Evolutionary conservation across 2,113 vertebrate species (phyloP).

Genomic region (Deroptyus accipitrinus): DNA sequence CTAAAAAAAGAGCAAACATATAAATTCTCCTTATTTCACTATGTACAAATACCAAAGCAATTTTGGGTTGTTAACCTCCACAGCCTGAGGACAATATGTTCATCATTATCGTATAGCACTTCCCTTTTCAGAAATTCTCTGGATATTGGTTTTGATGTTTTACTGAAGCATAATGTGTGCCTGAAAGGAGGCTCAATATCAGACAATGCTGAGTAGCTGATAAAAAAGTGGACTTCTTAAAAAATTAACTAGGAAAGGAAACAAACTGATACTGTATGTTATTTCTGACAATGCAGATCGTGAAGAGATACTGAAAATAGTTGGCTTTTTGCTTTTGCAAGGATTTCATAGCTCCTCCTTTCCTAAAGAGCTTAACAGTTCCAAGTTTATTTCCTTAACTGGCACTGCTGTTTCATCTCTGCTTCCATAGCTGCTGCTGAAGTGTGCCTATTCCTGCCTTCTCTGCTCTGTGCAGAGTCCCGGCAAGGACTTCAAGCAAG

Average conservation of each 20-base stretch:
- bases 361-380: background rate
- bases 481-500: background rate
- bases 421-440: background rate
- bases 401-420: background rate
- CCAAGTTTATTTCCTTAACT: background rate
- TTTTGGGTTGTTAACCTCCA: slow-evolving; percentile 35
- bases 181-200: background rate
- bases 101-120: background rate
- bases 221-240: background rate
- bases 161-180: background rate
- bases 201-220: background rate
- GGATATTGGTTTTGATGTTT: background rate
- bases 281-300: background rate
- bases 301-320: background rate
- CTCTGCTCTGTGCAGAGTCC: background rate
- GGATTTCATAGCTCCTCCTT: background rate
- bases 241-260: background rate
- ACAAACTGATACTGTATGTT: background rate
- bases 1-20: slow-evolving; percentile 48
- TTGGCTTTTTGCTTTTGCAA: background rate
- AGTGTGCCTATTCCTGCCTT: background rate
- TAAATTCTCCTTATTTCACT: slow-evolving; percentile 25
- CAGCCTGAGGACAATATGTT: slow-evolving; percentile 23
- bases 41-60: slow-evolving; percentile 40
- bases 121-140: background rate